Evolutionary conservation across 2,113 vertebrate species (phyloP), one percentile per base, ranked within the genome.

Genomic region (Hystrix cristata): DNA sequence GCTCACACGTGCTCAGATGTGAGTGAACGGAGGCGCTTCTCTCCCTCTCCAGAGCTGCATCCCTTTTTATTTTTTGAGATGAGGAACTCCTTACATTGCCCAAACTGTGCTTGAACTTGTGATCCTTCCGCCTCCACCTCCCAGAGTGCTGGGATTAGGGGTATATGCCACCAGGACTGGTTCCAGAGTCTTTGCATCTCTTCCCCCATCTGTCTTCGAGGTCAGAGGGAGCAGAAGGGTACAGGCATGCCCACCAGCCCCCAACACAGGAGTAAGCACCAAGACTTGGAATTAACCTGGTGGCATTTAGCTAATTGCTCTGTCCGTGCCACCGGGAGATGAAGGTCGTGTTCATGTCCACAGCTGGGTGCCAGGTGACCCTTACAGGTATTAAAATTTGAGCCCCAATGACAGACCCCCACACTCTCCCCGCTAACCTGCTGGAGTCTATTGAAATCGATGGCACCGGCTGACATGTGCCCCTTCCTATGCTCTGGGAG

Each of bases 311-410:
- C 6, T 29, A 15, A 13, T 43, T 0, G 3, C 60, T 18, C 48
- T n/a, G 10, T 25, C 74, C 14, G 29, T 4, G 12, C 25, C 25
- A 19, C 43, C 43, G 11, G n/a, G 29, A 29, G 10, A 1, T 1
- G 57, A 7, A 18, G 11, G 53, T 62, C 29, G 5, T 48, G 27
- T 87, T 51, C 23, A 15, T 51, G 67, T 55, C 43, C 46, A 43
- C 55, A 4, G 14, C 1, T 7, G 0, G 16, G 16, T n/a, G 46
- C 5, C 2, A 5, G 2, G 13, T 0, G 5, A 8, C 72, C 3
- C n/a, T 21, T 23, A 59, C 12, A 46, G 48, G 27, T 46, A 34
- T 27, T 13, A 64, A 60, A 31, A 10, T 29, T 6, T 29, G 15
- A 34, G 51, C n/a, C 10, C 25, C 27, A 6, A 6, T 6, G 38